phyloP scores from a whole-genome alignment of 2,797 vertebrate species.

The Lepilemur septentrionalis region DNA sequence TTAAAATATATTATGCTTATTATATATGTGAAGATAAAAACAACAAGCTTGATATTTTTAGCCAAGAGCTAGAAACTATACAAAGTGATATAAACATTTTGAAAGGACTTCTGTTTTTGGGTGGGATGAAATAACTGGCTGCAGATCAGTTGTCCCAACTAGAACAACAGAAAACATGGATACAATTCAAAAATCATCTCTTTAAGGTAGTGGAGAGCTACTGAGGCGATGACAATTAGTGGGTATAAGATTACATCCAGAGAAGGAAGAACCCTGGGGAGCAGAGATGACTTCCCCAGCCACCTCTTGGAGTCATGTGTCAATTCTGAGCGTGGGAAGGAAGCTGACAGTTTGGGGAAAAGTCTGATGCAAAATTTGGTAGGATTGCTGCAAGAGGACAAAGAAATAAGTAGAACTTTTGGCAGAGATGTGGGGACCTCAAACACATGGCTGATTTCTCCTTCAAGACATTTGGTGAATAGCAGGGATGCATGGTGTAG shows the following conservation, averaged over 20 bases:
- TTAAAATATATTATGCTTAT: not conserved
- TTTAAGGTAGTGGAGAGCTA: not conserved
- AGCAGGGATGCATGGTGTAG: not conserved
- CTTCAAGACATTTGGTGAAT: not conserved
- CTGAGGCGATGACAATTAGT: not conserved
- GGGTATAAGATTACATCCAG: too few relatives aligned
- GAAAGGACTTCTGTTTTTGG: not conserved
- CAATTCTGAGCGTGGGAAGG: not conserved
- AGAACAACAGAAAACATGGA: not conserved
- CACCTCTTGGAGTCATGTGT: not conserved
- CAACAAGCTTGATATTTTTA: not conserved
- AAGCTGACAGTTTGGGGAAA: not conserved
- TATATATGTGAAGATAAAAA: not conserved
- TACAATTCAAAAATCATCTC: not conserved
- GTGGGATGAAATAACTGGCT: not conserved
- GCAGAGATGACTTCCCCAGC: not conserved
- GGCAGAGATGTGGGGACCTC: not conserved
- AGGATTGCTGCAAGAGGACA: not conserved
- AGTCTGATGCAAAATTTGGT: not conserved
- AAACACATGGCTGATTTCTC: not conserved
- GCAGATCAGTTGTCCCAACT: not conserved
- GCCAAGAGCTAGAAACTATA: not conserved
- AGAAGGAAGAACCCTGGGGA: not conserved
- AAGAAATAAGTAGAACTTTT: not conserved
- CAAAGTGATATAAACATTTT: not conserved